A percentile compares a stretch with the other conserved stretches of the same genome.
Conservation (phyloP, 2,797 vertebrate species). For the Morus bassanus region DNA sequence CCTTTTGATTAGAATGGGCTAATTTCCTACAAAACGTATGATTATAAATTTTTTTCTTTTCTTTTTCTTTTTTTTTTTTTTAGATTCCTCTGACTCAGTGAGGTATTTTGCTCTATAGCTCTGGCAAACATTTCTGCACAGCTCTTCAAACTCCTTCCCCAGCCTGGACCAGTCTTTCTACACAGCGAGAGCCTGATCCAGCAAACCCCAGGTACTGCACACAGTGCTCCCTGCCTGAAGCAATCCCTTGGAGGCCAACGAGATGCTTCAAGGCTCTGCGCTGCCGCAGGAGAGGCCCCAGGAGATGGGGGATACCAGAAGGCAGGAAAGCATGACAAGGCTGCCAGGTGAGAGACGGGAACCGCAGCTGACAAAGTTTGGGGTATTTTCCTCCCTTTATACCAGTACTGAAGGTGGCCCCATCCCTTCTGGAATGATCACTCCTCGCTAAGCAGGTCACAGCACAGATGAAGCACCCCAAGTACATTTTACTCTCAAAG, state of each 20-base stretch:
- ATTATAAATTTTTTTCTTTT: no score
- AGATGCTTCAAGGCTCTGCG: neutral
- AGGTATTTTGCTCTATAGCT: rapidly evolving
- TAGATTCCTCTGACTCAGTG: neutral
- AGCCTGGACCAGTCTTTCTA: neutral
- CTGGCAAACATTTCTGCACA: neutral
- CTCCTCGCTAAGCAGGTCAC: neutral
- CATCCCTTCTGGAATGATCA: rapidly evolving
- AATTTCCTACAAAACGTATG: neutral
- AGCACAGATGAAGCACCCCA: neutral
- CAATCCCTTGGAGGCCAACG: neutral
- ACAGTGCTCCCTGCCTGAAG: rapidly evolving
- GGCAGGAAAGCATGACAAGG: neutral
- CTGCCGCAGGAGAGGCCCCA: neutral
- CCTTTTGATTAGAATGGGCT: neutral
- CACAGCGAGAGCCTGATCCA: neutral
- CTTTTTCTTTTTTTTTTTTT: neutral
- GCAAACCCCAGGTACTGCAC: neutral
- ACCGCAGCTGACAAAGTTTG: neutral
- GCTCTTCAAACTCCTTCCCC: neutral
- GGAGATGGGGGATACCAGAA: neutral
- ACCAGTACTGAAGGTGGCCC: neutral
- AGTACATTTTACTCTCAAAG: neutral
- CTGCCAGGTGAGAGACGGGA: neutral
- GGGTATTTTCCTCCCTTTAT: neutral